Conservation (phyloP, 2,797 vertebrate species). For the Kryptopterus vitreolus region DNA sequence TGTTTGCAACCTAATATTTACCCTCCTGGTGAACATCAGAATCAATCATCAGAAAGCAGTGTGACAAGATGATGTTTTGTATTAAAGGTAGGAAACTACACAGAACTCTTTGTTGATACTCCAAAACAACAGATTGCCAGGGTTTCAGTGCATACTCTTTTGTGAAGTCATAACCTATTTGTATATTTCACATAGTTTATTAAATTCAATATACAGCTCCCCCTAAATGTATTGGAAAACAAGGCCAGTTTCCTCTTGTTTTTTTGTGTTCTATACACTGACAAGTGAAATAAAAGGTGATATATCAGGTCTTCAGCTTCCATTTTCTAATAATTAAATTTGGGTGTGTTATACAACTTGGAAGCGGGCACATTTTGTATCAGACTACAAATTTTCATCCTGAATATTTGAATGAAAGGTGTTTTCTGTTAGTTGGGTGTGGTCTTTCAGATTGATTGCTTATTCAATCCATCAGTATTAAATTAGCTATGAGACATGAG, state of each 20-base stretch:
- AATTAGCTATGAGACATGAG: too few relatives aligned
- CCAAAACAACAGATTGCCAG: not conserved
- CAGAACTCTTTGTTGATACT: not conserved
- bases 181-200: not conserved
- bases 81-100: not conserved
- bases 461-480: too few relatives aligned
- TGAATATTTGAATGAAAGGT: too few relatives aligned
- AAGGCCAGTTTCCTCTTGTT: not conserved
- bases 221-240: not conserved
- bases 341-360: not conserved
- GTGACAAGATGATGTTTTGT: not conserved
- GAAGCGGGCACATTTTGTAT: not conserved
- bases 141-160: not conserved
- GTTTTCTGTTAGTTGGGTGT: too few relatives aligned
- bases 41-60: not conserved
- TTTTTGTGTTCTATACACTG: not conserved
- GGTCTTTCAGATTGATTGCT: too few relatives aligned
- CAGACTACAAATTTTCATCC: not conserved
- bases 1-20: not conserved
- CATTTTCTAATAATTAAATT: not conserved
- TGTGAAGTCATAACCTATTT: not conserved
- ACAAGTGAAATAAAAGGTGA: not conserved
- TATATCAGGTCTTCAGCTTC: not conserved
- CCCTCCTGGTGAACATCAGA: not conserved
- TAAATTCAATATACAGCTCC: not conserved